Evolutionary conservation across 1,140 invertebrate species (phyloP), one percentile per base, ranked within the genome.

Genomic region (Bombus confusus): DNA sequence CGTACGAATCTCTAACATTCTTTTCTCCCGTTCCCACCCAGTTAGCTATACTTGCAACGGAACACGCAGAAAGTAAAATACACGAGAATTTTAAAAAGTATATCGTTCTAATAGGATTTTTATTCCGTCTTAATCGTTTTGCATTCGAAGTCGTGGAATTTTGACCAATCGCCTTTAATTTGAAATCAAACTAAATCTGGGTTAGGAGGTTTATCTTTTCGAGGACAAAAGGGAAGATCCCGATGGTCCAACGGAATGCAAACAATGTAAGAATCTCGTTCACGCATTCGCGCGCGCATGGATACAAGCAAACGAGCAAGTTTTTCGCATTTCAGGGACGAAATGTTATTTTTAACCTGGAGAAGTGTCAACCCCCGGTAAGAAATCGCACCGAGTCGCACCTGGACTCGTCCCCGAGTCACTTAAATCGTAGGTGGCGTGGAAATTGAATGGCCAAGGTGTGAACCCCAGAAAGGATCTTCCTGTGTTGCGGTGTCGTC

Each of bases 401-500:
- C 84, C 87, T 88, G 87, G 87, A 87, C 41, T 31, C 47, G 78
- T 84, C 90, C 80, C 41, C 34, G 86, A 89, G 88, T 92, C 91
- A 91, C 88, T 89, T 90, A 87, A 91, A 91, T 92, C 89, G 90
- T 91, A 91, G 90, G 90, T 92, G 91, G 92, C 92, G 88, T 91
- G 88, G 90, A 92, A 92, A 92, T 91, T 92, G 91, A 93, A 93
- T 91, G 88, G 88, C 57, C 87, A 76, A 82, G 71, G 78, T 88
- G 66, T 75, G 59, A 83, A 77, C 73, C 79, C 37, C 68, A 81
- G 85, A 90, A 88, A 79, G 64, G 66, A 76, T 59, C 71, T 79
- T 71, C 43, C 72, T 75, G 31, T 88, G 57, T 89, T 75, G 71
- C 85, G 73, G 85, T 59, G 73, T 84, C 57, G 57, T 74, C 73